These are phyloP conservation scores for Cardiocondyla obscurior DNA, from an alignment of 1,140 invertebrate genomes.

Conservation along the genomic window DNA sequence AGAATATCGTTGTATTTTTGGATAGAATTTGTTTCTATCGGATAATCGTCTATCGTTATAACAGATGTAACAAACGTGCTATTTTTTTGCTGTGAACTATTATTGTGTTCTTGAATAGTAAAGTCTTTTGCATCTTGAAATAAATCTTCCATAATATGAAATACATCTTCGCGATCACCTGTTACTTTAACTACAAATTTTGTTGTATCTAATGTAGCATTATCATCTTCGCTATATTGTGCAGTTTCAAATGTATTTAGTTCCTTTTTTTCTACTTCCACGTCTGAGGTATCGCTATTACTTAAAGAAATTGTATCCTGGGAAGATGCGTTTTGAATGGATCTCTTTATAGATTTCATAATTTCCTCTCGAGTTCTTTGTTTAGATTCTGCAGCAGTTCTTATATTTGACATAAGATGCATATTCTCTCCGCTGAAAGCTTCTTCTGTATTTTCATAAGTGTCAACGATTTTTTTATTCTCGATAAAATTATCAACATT, in stretches of 20 bases:
- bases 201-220: background rate
- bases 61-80: constrained; percentile 68
- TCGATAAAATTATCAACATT: constrained; percentile 8
- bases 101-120: constrained; percentile 26
- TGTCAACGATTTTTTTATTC: constrained; percentile 59
- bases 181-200: constrained; percentile 76
- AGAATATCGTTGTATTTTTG: background rate
- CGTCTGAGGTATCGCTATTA: constrained; percentile 55
- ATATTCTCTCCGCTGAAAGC: background rate
- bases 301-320: constrained; percentile 26
- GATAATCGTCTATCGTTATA: constrained; percentile 55
- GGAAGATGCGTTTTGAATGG: constrained; percentile 49
- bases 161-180: constrained; percentile 74
- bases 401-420: constrained; percentile 55
- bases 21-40: background rate
- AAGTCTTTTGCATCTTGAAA: constrained; percentile 53
- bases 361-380: constrained; percentile 65
- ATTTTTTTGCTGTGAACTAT: constrained; percentile 10
- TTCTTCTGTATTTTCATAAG: constrained; percentile 42
- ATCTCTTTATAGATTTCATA: constrained; percentile 64
- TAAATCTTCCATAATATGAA: constrained; percentile 76
- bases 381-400: constrained; percentile 67
- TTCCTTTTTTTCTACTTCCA: constrained; percentile 28
- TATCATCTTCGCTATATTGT: constrained; percentile 3
- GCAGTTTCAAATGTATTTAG: background rate